These are phyloP conservation scores for Ormyrus pomaceus DNA, from an alignment of 2,888 invertebrate species.

Conservation along the genomic window DNA sequence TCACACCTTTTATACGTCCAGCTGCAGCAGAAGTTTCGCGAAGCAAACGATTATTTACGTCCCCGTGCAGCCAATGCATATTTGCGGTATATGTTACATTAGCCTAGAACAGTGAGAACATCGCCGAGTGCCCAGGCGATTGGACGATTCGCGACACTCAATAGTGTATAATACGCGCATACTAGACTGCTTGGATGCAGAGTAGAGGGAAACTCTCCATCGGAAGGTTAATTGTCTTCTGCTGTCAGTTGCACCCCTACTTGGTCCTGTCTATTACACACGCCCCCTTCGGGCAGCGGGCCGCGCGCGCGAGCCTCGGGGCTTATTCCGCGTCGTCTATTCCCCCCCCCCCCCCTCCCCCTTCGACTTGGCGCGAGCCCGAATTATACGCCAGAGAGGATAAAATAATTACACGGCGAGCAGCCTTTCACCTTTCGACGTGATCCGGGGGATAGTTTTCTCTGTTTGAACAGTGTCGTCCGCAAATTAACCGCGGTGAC, in stretches of 20 bases:
- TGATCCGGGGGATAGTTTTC: slow-evolving; percentile 53
- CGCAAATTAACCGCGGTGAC: slow-evolving; percentile 59
- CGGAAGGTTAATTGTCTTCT: slow-evolving; percentile 75
- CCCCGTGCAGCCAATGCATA: not conserved
- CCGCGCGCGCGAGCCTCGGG: slow-evolving; percentile 54
- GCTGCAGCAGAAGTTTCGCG: too few relatives aligned
- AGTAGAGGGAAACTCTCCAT: slow-evolving; percentile 57
- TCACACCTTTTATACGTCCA: too few relatives aligned
- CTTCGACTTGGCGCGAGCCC: slow-evolving; percentile 54
- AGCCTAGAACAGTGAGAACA: slow-evolving; percentile 37
- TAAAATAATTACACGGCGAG: slow-evolving; percentile 73
- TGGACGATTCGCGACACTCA: slow-evolving; percentile 53
- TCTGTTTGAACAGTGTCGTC: slow-evolving; percentile 68
- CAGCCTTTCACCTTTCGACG: slow-evolving; percentile 66
- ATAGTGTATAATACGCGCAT: slow-evolving; percentile 30
- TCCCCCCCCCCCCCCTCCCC: slow-evolving; percentile 31
- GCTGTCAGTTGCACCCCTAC: slow-evolving; percentile 75
- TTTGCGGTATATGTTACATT: slow-evolving; percentile 20
- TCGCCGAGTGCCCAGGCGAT: not conserved
- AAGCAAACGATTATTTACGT: too few relatives aligned
- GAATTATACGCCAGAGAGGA: slow-evolving; percentile 74
- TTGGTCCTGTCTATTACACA: slow-evolving; percentile 74
- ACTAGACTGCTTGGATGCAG: not conserved
- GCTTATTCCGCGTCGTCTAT: slow-evolving; percentile 60
- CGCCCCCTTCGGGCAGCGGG: slow-evolving; percentile 68